phyloP scores from a whole-genome alignment of 1,140 invertebrate genomes.

The Phenacoccus solenopsis region DNA sequence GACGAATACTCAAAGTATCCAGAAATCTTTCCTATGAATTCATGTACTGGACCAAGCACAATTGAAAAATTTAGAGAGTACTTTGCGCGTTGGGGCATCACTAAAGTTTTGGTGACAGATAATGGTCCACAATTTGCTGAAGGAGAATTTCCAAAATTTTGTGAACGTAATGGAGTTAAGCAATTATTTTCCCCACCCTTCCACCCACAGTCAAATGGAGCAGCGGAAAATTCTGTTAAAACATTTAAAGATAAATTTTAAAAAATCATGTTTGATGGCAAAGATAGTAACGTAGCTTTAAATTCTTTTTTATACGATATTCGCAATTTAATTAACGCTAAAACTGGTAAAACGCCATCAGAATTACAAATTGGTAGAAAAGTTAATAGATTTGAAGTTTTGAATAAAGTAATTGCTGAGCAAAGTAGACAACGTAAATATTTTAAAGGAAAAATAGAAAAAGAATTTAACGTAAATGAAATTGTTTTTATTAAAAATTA shows the following conservation, averaged over 20 bases:
- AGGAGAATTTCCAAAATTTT: not conserved
- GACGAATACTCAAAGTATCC: not conserved
- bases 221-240: not conserved
- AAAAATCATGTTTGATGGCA: not conserved
- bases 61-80: not conserved
- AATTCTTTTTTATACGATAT: not conserved
- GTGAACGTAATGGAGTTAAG: not conserved
- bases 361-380: not conserved
- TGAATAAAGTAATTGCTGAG: not conserved
- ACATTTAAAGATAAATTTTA: conserved; percentile 8
- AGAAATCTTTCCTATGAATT: not conserved
- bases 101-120: not conserved
- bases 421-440: not conserved
- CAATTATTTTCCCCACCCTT: not conserved
- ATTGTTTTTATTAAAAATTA: not conserved
- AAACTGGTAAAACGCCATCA: not conserved
- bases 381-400: not conserved
- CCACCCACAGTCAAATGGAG: not conserved
- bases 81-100: not conserved
- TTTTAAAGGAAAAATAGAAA: not conserved
- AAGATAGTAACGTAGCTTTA: not conserved
- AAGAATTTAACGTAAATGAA: not conserved
- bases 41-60: not conserved
- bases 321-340: not conserved
- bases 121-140: not conserved